phyloP scores from a whole-genome alignment of 2,888 invertebrate species.

The Drosophila suboccidentalis region DNA sequence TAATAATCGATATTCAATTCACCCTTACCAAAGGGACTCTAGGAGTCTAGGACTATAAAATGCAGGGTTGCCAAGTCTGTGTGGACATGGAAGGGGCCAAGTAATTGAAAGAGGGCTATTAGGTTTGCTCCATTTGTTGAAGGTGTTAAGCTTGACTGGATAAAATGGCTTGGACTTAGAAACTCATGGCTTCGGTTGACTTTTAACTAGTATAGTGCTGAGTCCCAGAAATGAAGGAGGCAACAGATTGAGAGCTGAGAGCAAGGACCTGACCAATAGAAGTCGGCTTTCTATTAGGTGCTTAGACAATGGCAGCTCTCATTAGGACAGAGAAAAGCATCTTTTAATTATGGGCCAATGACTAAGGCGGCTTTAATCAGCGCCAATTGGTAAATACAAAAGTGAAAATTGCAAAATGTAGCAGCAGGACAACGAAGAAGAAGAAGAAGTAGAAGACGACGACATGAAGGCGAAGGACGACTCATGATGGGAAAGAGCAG shows the following conservation, averaged over 20 bases:
- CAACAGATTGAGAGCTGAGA: slow-evolving; percentile 2
- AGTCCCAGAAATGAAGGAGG: neutral
- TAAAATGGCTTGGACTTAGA: neutral
- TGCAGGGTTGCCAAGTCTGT: neutral
- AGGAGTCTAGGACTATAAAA: slow-evolving; percentile 1
- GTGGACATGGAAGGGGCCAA: neutral
- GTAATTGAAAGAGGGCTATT: slow-evolving; percentile 11
- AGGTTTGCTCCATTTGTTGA: slow-evolving; percentile 25
- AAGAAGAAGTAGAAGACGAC: neutral
- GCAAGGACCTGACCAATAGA: slow-evolving; percentile 3
- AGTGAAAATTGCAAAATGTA: slow-evolving; percentile 68
- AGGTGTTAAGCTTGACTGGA: slow-evolving; percentile 14
- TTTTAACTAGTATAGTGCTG: neutral
- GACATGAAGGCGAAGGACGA: neutral
- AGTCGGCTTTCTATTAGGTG: slow-evolving; percentile 20
- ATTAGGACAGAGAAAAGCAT: slow-evolving; percentile 59
- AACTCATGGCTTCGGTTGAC: neutral
- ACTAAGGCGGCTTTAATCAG: slow-evolving; percentile 75
- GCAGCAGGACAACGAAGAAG: neutral
- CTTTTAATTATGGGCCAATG: slow-evolving; percentile 73
- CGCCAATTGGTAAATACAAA: slow-evolving; percentile 76
- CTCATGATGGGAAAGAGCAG: neutral
- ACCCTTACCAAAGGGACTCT: neutral
- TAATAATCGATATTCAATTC: slow-evolving; percentile 11
- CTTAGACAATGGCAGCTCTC: slow-evolving; percentile 38